Evolutionary conservation across 2,888 invertebrate species (phyloP), one percentile per base, ranked within the genome.

Genomic region (Drosophila colorata): DNA sequence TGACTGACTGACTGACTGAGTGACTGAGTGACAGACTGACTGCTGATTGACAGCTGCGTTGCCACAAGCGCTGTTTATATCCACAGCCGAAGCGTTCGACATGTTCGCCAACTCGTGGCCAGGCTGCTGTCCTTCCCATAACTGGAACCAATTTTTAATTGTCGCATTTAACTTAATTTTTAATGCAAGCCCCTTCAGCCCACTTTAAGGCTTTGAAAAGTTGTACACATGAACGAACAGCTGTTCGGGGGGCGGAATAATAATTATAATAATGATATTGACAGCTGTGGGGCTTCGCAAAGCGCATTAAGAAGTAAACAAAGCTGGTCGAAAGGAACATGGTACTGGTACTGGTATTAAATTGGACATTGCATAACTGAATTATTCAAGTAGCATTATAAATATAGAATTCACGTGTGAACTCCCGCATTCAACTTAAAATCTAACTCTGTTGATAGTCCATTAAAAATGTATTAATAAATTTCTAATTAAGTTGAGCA

Each of bases 131-230:
- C 33, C 46, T 59, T 77, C 67, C 61, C 72, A 58, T 47, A 44
- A 35, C 43, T 33, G 33, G 16, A 63, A 40, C 23, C 47, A 53
- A 35, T 61, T 69, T 74, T 68, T 76, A 86, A 80, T 80, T 86
- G 77, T 57, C 69, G 46, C 67, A 77, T 81, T 84, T 58, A 40
- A 20, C 37, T 82, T 49, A 87, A 82, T 78, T 77, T 84, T 87
- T 87, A 84, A 87, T 87, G 69, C 20, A 16, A 2, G 37, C 51
- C 51, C 18, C 49, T 23, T 23, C 28, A 31, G 14, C 43, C 37
- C n/a, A 20, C 40, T 20, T 9, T 13, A 66, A 51, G 55, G 55
- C 52, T 48, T 37, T 40, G 48, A 47, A 51, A 46, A 55, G 40
- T 60, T 52, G 65, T 68, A 31, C 51, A 76, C 66, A 49, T 46